Conservation (phyloP, 2,113 vertebrate genomes). For the Suricata suricatta region DNA sequence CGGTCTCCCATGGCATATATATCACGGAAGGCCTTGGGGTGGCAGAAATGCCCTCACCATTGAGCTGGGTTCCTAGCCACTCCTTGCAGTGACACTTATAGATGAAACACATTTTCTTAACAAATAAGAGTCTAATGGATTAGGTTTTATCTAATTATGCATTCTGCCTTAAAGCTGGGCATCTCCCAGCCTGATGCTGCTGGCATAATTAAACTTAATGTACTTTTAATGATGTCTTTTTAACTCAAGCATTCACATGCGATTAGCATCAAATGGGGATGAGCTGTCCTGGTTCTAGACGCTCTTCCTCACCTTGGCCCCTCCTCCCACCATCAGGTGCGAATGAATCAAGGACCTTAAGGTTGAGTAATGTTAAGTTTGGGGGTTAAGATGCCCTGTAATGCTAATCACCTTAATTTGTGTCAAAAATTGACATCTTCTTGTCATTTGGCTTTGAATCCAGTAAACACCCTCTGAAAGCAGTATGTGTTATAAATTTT, state of each 20-base stretch:
- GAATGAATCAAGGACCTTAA: slow-evolving; percentile 77
- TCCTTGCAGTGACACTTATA: slow-evolving; percentile 58
- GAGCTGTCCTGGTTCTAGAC: slow-evolving; percentile 74
- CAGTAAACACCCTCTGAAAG: slow-evolving; percentile 37
- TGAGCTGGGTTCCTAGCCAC: background rate
- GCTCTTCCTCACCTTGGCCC: slow-evolving; percentile 10
- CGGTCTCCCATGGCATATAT: background rate
- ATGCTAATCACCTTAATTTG: slow-evolving; percentile 70
- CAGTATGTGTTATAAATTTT: background rate
- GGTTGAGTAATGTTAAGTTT: slow-evolving; percentile 74
- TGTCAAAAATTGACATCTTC: slow-evolving; percentile 68
- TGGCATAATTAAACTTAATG: slow-evolving; percentile 89
- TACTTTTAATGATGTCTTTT: slow-evolving; percentile 88
- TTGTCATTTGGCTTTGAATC: slow-evolving; percentile 67
- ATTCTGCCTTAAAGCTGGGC: slow-evolving; percentile 80
- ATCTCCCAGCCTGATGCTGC: slow-evolving; percentile 80
- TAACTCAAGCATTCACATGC: slow-evolving; percentile 84
- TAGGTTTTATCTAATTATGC: slow-evolving; percentile 84
- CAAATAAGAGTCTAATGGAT: slow-evolving; percentile 85
- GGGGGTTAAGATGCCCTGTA: slow-evolving; percentile 69
- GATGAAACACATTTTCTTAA: slow-evolving; percentile 81
- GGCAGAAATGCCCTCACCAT: background rate
- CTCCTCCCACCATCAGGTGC: slow-evolving; percentile 73
- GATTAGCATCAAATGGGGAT: slow-evolving; percentile 84
- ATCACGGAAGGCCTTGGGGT: background rate